Conservation (phyloP, 1,140 invertebrate genomes). For the Panonychus citri region DNA sequence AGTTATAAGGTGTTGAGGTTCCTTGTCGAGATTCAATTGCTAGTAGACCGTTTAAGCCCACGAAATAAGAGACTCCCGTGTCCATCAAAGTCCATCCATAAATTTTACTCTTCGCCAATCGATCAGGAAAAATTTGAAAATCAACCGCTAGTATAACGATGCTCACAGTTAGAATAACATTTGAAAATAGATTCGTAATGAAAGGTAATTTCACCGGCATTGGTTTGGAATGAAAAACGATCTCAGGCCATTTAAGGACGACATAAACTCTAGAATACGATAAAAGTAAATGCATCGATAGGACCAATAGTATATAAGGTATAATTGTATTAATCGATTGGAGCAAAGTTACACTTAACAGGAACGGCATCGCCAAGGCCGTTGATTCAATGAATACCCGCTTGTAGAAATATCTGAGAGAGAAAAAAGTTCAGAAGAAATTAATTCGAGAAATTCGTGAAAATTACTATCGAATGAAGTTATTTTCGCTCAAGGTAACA, state of each 20-base stretch:
- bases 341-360: not conserved
- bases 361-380: not conserved
- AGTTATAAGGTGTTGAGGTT: not conserved
- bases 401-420: not conserved
- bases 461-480: too few species aligned
- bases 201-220: not conserved
- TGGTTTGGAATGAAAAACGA: not conserved
- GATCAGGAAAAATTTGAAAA: slow-evolving; percentile 57
- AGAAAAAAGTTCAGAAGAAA: not conserved
- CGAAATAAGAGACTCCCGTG: slow-evolving; percentile 66
- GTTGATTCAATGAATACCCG: not conserved
- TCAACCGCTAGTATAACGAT: slow-evolving; percentile 78
- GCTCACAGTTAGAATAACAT: slow-evolving; percentile 4
- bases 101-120: slow-evolving; percentile 59
- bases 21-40: slow-evolving; percentile 9
- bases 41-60: slow-evolving; percentile 34
- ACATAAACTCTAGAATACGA: not conserved
- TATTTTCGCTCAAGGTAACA: too few species aligned
- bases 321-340: not conserved
- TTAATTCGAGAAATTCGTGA: not conserved
- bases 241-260: not conserved
- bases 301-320: not conserved
- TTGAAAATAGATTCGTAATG: slow-evolving; percentile 4
- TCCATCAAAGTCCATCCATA: slow-evolving; percentile 80
- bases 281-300: not conserved